phyloP scores from a whole-genome alignment of 2,113 vertebrate species.

The Cygnus atratus region DNA sequence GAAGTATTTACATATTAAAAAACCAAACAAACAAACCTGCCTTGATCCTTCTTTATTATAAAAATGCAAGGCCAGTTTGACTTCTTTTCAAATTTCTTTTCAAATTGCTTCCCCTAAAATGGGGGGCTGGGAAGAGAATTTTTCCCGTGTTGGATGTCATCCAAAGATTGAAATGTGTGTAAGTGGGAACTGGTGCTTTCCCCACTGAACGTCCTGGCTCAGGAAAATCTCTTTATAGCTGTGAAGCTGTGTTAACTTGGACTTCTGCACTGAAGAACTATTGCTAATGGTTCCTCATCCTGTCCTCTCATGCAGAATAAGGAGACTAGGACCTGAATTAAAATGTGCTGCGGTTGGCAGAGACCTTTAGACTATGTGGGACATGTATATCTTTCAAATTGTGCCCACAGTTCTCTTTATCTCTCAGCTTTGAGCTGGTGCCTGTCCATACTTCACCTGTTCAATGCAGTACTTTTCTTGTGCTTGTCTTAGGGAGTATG shows the following conservation, averaged over 20 bases:
- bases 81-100: background rate
- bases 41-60: background rate
- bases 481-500: background rate
- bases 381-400: background rate
- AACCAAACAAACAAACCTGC: background rate
- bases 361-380: background rate
- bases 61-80: background rate
- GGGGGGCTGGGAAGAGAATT: background rate
- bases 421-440: background rate
- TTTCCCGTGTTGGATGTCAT: background rate
- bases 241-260: conserved; percentile 11
- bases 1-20: background rate
- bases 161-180: conserved; percentile 14
- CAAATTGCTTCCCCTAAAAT: background rate
- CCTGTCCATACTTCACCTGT: background rate
- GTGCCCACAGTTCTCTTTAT: background rate
- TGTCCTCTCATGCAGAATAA: background rate
- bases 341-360: background rate
- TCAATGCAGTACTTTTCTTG: background rate
- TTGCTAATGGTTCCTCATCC: background rate
- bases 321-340: background rate
- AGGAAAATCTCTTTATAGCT: background rate
- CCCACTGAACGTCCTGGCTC: background rate
- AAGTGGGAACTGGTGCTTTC: background rate
- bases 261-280: background rate